Percentiles rank a stretch among this genome's conserved stretches.
These are phyloP conservation scores for Caloenas nicobarica DNA, from an alignment of 2,113 vertebrate genomes.

Conservation along the genomic window DNA sequence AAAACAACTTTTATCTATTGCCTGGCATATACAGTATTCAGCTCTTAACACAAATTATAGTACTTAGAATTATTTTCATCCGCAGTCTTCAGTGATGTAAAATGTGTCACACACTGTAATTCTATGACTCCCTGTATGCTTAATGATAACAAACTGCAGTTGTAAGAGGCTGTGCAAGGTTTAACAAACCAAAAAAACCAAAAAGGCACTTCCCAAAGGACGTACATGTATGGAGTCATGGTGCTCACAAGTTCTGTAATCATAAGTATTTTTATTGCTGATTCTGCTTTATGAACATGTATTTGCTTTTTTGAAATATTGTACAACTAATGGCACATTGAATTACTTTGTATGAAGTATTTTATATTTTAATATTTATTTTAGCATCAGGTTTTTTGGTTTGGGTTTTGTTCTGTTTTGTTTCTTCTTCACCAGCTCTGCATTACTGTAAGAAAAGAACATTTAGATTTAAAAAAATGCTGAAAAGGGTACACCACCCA, in stretches of 20 bases:
- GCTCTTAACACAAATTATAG: conserved; percentile 73
- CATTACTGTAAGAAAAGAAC: conserved; percentile 77
- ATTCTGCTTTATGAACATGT: conserved; percentile 77
- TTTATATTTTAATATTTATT: conserved; percentile 85
- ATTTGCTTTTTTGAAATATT: conserved; percentile 78
- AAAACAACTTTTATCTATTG: conserved; percentile 47
- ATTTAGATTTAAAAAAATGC: conserved; percentile 65
- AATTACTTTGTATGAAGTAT: conserved; percentile 81
- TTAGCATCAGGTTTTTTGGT: conserved; percentile 72
- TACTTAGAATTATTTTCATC: conserved; percentile 74
- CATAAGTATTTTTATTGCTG: conserved; percentile 74
- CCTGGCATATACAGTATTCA: conserved; percentile 67
- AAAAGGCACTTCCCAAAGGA: conserved; percentile 83
- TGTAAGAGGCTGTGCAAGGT: conserved; percentile 75
- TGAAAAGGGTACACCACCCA: conserved; percentile 77
- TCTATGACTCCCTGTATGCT: conserved; percentile 74
- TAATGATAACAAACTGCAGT: conserved; percentile 66
- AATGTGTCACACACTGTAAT: conserved; percentile 77
- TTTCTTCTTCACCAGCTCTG: conserved; percentile 75
- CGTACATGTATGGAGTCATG: conserved; percentile 74
- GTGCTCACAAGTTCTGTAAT: conserved; percentile 75
- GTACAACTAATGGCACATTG: conserved; percentile 81
- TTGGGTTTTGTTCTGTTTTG: conserved; percentile 32
- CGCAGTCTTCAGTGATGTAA: conserved; percentile 74
- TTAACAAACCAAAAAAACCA: conserved; percentile 75